Base-by-base conservation (phyloP, 2,888 invertebrate species). In the Hyles lineata region DNA sequence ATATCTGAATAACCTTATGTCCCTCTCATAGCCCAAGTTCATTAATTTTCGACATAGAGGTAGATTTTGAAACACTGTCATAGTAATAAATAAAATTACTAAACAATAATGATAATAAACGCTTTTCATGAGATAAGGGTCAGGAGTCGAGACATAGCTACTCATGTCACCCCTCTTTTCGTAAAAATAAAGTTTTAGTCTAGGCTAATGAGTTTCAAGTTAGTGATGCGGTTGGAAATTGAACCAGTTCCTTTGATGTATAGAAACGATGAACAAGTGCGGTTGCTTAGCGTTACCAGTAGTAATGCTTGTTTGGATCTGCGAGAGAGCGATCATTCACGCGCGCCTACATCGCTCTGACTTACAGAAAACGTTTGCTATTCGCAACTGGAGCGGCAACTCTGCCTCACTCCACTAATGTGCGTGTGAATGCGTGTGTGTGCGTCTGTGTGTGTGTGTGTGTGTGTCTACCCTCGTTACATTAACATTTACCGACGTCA, bases 401-500 rank as follows among this genome's bases (percentile, higher is more conserved):
- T 43, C 43, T 15, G 43, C 43, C 43, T 43, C 23, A 3, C 52
- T 4, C 29, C 3, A 3, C n/a, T 63, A n/a, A n/a, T n/a, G n/a
- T n/a, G n/a, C n/a, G n/a, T n/a, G n/a, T n/a, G n/a, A n/a, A n/a
- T n/a, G 62, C 25, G 32, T 15, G 29, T 17, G 19, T 19, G 62
- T 62, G 8, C 21, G 29, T n/a, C n/a, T 55, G 67, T 9, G n/a
- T 19, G 23, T 52, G 17, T 23, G 25, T 70, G 69, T 70, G 17
- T 70, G 52, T 21, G 55, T 19, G 70, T n/a, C n/a, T 7, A 23
- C 70, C 25, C 58, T 52, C 58, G 55, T 70, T 67, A 67, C 67
- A 43, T 23, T 50, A 63, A 50, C 43, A 67, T 67, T 67, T 25
- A 67, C 55, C 55, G 15, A 55, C 67, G 23, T 50, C 50, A 67